Evolutionary conservation across 2,113 vertebrate genomes (phyloP).

Genomic region (Oncorhynchus kisutch): DNA sequence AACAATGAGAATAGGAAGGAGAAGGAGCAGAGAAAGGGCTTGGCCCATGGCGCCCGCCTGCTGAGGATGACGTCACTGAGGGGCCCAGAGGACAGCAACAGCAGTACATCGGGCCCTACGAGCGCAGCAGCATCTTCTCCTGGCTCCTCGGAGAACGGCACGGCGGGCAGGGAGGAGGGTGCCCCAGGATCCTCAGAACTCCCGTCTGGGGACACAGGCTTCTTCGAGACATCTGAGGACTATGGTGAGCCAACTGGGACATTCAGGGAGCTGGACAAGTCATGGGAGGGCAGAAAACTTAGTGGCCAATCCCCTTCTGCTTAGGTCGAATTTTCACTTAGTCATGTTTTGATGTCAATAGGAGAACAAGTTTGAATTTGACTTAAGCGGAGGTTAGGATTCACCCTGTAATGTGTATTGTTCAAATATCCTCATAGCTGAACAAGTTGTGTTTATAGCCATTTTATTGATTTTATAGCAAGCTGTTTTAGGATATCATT

Average conservation of each 20-base stretch:
- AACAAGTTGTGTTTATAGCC: no score
- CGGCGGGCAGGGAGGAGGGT: background rate
- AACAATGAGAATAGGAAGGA: conserved; percentile 20
- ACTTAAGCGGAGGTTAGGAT: no score
- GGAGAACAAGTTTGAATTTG: no score
- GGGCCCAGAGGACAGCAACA: conserved; percentile 26
- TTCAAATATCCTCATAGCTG: no score
- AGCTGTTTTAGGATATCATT: no score
- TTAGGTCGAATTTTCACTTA: no score
- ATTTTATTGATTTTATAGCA: no score
- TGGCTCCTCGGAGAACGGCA: conserved; percentile 23
- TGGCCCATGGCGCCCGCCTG: conserved; percentile 17
- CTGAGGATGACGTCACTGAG: conserved; percentile 13
- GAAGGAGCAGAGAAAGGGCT: conserved; percentile 1
- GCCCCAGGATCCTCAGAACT: conserved; percentile 5
- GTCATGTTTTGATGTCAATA: no score
- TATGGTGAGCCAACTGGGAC: conserved; percentile 46
- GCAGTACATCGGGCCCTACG: background rate
- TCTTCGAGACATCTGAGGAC: conserved; percentile 77
- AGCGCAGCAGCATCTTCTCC: background rate
- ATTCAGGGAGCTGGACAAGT: conserved; percentile 4
- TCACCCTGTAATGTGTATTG: no score
- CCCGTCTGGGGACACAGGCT: conserved; percentile 59
- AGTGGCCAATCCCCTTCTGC: no score
- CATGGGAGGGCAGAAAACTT: background rate